Evolutionary conservation across 1,140 invertebrate genomes (phyloP).

Genomic region (Drosophila triauraria): DNA sequence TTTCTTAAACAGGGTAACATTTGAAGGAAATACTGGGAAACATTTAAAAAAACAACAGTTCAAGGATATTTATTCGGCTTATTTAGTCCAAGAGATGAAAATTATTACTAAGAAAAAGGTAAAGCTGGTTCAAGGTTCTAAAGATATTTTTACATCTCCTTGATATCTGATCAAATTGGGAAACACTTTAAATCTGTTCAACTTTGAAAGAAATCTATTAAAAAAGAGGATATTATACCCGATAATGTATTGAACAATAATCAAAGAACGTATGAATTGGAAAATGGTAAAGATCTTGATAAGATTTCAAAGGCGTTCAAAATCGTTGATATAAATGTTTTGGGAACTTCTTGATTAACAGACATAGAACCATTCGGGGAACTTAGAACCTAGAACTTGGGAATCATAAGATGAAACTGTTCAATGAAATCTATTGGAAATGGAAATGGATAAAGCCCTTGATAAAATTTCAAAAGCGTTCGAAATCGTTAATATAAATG

Average conservation of each 20-base stretch:
- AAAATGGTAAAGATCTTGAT: not conserved
- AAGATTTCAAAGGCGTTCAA: not conserved
- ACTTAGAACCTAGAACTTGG: too few species aligned
- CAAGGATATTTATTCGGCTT: too few species aligned
- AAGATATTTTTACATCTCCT: too few species aligned
- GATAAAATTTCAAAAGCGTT: not conserved
- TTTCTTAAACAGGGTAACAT: too few species aligned
- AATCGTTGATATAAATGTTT: not conserved
- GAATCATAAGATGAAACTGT: not conserved
- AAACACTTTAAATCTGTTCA: not conserved
- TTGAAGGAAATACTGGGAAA: too few species aligned
- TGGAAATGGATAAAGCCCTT: not conserved
- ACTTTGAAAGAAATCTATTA: too few species aligned
- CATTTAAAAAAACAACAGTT: too few species aligned
- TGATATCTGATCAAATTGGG: not conserved
- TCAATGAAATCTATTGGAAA: not conserved
- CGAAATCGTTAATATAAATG: not conserved
- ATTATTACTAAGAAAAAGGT: too few species aligned
- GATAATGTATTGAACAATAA: not conserved
- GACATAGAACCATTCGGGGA: not conserved
- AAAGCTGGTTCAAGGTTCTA: too few species aligned
- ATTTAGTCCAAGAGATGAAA: too few species aligned
- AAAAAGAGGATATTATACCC: too few species aligned
- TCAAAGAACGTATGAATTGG: not conserved
- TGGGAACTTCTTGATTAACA: not conserved